Base-by-base conservation (phyloP, 1,140 invertebrate genomes). In the Rhopalosiphum padi region DNA sequence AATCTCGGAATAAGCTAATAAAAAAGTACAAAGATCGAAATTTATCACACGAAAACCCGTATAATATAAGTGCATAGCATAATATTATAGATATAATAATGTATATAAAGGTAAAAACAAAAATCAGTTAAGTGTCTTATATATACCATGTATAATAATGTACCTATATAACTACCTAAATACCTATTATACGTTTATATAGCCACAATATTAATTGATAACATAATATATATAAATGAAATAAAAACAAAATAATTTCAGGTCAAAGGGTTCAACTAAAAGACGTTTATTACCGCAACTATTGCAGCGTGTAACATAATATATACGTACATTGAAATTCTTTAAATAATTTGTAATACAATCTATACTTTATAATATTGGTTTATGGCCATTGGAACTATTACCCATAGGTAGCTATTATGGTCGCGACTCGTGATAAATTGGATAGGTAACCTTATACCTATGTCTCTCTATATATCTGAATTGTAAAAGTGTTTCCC, bases 331-430 rank as follows among this genome's bases (percentile, higher is more conserved):
- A 30, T 6, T 43, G 41, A 48, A n/a, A 48, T 87, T 87, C 11
- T 87, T 87, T 46, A 48, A 48, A 87, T 48, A 87, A 87, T 48
- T 87, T 87, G 43, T 87, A 48, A 87, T 87, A 25, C 25, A n/a
- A 35, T 35, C 21, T 83, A 35, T 46, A 35, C 21, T 23, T n/a
- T 46, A 86, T 87, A 35, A 35, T 87, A 87, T 87, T 30, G 18
- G 30, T 87, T 48, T n/a, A 15, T 87, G 11, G 15, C 18, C 35
- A 37, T 82, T 82, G 18, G 18, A 35, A 37, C 30, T 68, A 60
- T 60, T 51, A 51, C 18, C 15, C 15, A 60, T 60, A 30, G 60
- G 60, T 68, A 68, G 60, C 11, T n/a, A 9, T 30, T n/a, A 9
- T 30, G 11, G 30, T 68, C 60, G 60, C n/a, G 30, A 68, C 30